Evolutionary conservation across 2,113 vertebrate species (phyloP), one percentile per base, ranked within the genome.

Genomic region (Leuciscus idus): DNA sequence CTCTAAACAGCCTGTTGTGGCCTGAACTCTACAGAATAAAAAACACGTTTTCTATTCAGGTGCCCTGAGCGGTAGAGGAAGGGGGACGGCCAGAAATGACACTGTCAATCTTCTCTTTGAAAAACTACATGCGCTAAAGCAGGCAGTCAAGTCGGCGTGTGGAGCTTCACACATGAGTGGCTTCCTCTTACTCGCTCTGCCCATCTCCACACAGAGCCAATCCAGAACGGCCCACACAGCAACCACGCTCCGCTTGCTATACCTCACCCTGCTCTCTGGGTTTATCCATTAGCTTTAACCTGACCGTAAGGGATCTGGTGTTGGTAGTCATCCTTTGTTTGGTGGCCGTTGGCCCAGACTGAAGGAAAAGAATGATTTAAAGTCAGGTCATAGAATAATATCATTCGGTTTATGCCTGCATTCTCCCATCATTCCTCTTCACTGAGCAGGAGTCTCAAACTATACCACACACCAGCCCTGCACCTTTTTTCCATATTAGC

Each of bases 81-180:
- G 70, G 43, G 75, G 81, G 74, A 70, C 8, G 66, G 17, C 46
- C 12, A 86, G 73, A 87, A 70, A 84, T 23, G 48, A 26, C 83
- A 83, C 52, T 79, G 84, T 84, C 84, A 89, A 43, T 91, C 87
- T 88, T 43, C 3, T 50, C 85, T 87, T 84, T 87, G 55, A 83
- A 76, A 86, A 81, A 78, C 43, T 52, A 68, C 39, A 68, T 23
- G 52, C 4, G 50, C 79, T 73, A 82, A 89, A 86, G 73, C 68
- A 89, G 74, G 78, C 88, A 88, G 86, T 90, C 89, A 87, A 72
- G 82, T 48, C 30, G 10, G 68, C 4, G 36, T 82, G 86, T 30
- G 87, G 61, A 87, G 62, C 76, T 81, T 90, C 85, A 85, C 91
- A 89, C 88, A 85, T 57, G 75, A 90, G 81, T 64, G 86, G 70